Evolutionary conservation across 2,113 vertebrate genomes (phyloP).

Genomic region (Ameiurus melas): DNA sequence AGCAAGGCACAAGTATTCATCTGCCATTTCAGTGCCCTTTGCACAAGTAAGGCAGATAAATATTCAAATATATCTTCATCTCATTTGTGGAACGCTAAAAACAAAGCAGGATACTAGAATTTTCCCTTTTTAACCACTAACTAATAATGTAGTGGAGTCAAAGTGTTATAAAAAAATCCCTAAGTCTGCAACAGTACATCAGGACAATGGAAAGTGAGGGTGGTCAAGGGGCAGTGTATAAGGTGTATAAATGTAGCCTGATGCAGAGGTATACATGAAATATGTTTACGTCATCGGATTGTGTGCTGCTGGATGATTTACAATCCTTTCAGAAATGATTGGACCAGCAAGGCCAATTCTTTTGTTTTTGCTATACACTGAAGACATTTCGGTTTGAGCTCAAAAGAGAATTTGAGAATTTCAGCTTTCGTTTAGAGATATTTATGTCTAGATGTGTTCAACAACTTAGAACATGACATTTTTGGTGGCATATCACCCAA

Average conservation of each 20-base stretch:
- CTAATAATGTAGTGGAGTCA: constrained; percentile 1
- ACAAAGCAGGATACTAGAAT: neutral
- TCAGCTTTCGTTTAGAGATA: neutral
- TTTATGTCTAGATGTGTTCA: neutral
- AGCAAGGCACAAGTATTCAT: constrained; percentile 45
- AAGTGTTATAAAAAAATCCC: constrained; percentile 16
- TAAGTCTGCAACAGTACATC: neutral
- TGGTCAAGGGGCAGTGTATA: neutral
- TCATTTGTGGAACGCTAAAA: neutral
- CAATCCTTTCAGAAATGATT: neutral
- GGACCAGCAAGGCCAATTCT: neutral
- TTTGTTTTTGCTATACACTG: neutral
- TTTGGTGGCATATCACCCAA: neutral
- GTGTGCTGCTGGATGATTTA: constrained; percentile 1
- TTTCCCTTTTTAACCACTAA: neutral
- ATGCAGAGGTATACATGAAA: neutral
- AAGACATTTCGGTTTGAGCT: neutral
- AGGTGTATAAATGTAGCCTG: neutral
- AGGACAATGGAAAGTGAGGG: constrained; percentile 7
- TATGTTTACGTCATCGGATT: neutral
- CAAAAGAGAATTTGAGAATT: neutral
- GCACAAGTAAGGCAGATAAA: constrained; percentile 18
- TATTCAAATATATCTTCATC: constrained; percentile 29
- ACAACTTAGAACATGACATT: neutral
- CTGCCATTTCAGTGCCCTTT: constrained; percentile 35